Evolutionary conservation across 2,113 vertebrate genomes (phyloP), one percentile per base, ranked within the genome.

Genomic region (Crotalus viridis): DNA sequence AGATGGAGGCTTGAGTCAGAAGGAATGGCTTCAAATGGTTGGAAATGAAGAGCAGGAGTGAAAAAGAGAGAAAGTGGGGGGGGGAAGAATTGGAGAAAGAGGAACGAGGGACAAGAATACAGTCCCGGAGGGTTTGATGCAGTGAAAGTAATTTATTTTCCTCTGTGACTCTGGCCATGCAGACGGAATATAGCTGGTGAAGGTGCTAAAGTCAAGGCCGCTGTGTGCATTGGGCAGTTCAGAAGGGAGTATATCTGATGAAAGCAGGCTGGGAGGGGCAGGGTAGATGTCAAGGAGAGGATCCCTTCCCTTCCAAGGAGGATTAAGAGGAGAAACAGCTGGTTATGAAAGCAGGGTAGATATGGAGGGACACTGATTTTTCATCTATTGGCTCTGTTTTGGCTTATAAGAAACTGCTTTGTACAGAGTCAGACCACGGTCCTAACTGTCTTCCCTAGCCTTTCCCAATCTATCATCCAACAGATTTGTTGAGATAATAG

Each of bases 261-360:
- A 46, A 88, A 93, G 51, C 92, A 93, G 55, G 43, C 19, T 90
- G 92, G 92, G 69, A 74, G 92, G 92, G 92, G 88, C 64, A 89
- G 92, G n/a, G 17, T 39, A 81, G 46, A 90, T 59, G 55, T 39
- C 69, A 90, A 61, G 51, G 24, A 48, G 43, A 86, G 88, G 92
- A 89, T 61, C 55, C 43, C 28, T 33, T 90, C 59, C 92, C 88
- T 52, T 33, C 74, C 28, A 93, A 90, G 89, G 43, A 86, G 92
- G 88, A 90, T 90, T 93, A 90, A 86, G 43, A 81, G 61, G 46
- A 43, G 48, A 69, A 22, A 87, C 19, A 61, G 17, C 55, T 91
- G 91, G 61, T 33, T 17, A 64, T 12, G 43, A 39, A 88, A 59
- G 21, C 46, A 22, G 51, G 61, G 46, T 39, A 33, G 69, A 8